Percentiles rank a stretch among this genome's conserved stretches.
phyloP scores from a whole-genome alignment of 1,140 invertebrate species.

The Diabrotica virgifera region DNA sequence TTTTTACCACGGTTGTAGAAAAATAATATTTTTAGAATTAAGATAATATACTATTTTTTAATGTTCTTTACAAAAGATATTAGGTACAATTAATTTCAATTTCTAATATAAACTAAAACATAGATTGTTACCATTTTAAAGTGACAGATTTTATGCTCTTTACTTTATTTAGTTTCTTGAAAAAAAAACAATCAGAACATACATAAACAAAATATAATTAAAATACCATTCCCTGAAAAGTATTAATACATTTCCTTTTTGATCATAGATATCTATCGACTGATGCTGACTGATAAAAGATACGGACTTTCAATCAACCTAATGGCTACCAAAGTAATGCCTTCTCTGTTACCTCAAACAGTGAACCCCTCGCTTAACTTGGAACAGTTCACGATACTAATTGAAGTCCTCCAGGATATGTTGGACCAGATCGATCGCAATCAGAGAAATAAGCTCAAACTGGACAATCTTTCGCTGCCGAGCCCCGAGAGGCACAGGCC shows the following conservation, averaged over 20 bases:
- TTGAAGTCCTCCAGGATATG: constrained; percentile 93
- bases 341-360: constrained; percentile 86
- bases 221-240: not conserved
- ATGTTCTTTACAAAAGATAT: too few species aligned
- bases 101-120: too few species aligned
- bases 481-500: constrained; percentile 74
- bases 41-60: too few species aligned
- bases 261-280: constrained; percentile 83
- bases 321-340: constrained; percentile 92
- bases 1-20: too few species aligned
- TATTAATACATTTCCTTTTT: not conserved
- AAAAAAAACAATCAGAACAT: too few species aligned
- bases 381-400: constrained; percentile 83
- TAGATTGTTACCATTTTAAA: too few species aligned
- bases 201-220: too few species aligned
- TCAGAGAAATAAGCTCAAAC: constrained; percentile 78
- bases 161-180: too few species aligned
- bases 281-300: constrained; percentile 88
- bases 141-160: too few species aligned
- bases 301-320: constrained; percentile 89
- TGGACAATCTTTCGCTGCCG: constrained; percentile 72
- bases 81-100: too few species aligned
- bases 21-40: too few species aligned
- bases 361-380: constrained; percentile 86
- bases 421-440: constrained; percentile 86